Evolutionary conservation across 2,888 invertebrate genomes (phyloP).

Genomic region (Lysandra bellargus): DNA sequence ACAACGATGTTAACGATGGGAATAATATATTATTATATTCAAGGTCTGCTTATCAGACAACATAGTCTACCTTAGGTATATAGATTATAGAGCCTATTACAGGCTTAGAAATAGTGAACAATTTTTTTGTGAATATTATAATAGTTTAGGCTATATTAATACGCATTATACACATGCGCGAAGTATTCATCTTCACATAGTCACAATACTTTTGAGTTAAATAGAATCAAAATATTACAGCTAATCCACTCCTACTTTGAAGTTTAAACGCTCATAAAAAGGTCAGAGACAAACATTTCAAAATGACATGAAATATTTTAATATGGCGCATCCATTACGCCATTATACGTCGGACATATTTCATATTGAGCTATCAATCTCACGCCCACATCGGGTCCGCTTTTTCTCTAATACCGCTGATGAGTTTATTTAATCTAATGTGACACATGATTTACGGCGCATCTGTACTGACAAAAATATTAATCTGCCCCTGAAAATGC

Average conservation of each 20-base stretch:
- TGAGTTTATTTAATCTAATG: conserved; percentile 56
- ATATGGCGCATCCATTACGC: conserved; percentile 43
- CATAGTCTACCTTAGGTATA: neutral
- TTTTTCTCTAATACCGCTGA: conserved; percentile 59
- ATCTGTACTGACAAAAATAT: conserved; percentile 42
- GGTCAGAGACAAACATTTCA: neutral
- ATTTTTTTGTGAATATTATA: too few relatives aligned
- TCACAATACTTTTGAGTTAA: neutral
- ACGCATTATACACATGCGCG: too few relatives aligned
- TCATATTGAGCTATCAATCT: conserved; percentile 68
- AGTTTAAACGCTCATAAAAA: neutral
- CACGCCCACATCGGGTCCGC: conserved; percentile 57
- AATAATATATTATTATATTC: too few relatives aligned
- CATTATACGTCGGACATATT: conserved; percentile 51
- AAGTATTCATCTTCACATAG: too few relatives aligned
- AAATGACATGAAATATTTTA: conserved; percentile 17
- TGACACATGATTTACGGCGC: conserved; percentile 40
- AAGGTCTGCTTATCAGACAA: neutral
- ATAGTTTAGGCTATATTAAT: too few relatives aligned
- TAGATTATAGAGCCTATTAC: neutral
- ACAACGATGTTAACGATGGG: too few relatives aligned
- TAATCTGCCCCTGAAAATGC: neutral
- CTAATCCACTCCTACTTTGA: neutral
- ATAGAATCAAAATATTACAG: neutral
- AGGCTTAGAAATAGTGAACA: too few relatives aligned